phyloP scores from a whole-genome alignment of 2,888 invertebrate species.

The Drosophila vallismaia region DNA sequence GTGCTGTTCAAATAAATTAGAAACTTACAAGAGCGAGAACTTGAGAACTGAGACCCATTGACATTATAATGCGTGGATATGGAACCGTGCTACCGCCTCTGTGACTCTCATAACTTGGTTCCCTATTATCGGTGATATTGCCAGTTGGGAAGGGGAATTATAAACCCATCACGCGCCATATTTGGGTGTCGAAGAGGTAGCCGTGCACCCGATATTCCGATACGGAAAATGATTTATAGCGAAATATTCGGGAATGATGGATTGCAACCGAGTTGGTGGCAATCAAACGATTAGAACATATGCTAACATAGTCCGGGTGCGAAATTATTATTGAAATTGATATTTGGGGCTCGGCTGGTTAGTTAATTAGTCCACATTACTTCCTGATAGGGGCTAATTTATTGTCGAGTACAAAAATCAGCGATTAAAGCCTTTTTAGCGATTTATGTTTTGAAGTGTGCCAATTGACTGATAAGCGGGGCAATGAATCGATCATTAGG shows the following conservation, averaged over 20 bases:
- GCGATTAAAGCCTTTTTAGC: slow-evolving; percentile 49
- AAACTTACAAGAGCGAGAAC: not conserved
- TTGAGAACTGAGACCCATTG: not conserved
- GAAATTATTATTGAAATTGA: not conserved
- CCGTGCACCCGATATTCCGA: slow-evolving; percentile 33
- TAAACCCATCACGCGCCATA: slow-evolving; percentile 55
- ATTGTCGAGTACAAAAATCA: slow-evolving; percentile 55
- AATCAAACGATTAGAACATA: slow-evolving; percentile 61
- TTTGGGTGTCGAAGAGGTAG: slow-evolving; percentile 19
- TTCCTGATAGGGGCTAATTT: slow-evolving; percentile 29
- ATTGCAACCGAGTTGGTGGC: slow-evolving; percentile 51
- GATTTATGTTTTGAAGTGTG: slow-evolving; percentile 56
- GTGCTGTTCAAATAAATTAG: not conserved
- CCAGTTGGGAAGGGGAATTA: slow-evolving; percentile 7
- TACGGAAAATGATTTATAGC: slow-evolving; percentile 62
- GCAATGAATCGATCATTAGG: slow-evolving; percentile 36
- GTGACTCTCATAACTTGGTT: not conserved
- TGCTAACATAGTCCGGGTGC: slow-evolving; percentile 35
- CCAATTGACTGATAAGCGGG: slow-evolving; percentile 58
- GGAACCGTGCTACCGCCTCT: not conserved
- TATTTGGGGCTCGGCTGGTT: slow-evolving; percentile 1
- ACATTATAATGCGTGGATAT: not conserved
- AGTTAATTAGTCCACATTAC: slow-evolving; percentile 22
- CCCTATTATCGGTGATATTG: slow-evolving; percentile 17
- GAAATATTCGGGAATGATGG: slow-evolving; percentile 47